phyloP scores from a whole-genome alignment of 2,888 invertebrate genomes.

The Epistrophe eligans region DNA sequence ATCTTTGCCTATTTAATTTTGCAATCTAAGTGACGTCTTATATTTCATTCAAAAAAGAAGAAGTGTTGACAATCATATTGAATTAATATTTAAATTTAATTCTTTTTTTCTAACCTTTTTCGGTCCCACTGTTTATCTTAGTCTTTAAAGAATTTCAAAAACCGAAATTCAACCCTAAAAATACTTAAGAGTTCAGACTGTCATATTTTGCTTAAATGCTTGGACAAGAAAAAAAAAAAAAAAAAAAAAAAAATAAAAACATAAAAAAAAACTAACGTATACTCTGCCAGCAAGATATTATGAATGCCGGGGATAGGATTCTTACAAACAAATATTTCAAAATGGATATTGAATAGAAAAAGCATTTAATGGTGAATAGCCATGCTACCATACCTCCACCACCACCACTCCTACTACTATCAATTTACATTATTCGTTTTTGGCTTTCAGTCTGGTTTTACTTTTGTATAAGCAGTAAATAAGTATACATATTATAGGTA shows the following conservation, averaged over 20 bases:
- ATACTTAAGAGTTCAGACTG: neutral
- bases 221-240: neutral
- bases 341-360: slow-evolving; percentile 11
- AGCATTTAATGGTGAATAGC: slow-evolving; percentile 28
- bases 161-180: neutral
- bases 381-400: neutral
- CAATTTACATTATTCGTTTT: slow-evolving; percentile 25
- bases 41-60: too few species aligned
- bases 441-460: slow-evolving; percentile 26
- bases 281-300: neutral
- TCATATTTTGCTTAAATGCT: slow-evolving; percentile 21
- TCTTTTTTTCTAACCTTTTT: neutral
- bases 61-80: too few species aligned
- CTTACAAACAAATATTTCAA: slow-evolving; percentile 29
- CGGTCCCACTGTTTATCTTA: neutral
- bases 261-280: neutral
- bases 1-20: too few species aligned
- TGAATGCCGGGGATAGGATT: slow-evolving; percentile 16
- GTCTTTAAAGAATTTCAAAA: slow-evolving; percentile 1
- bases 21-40: too few species aligned
- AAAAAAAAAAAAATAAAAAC: neutral
- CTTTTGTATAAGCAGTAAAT: slow-evolving; percentile 29
- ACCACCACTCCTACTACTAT: too few species aligned
- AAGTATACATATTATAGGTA: too few species aligned
- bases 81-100: too few species aligned